Evolutionary conservation across 1,140 invertebrate species (phyloP).

Genomic region (Neodiprion fabricii): DNA sequence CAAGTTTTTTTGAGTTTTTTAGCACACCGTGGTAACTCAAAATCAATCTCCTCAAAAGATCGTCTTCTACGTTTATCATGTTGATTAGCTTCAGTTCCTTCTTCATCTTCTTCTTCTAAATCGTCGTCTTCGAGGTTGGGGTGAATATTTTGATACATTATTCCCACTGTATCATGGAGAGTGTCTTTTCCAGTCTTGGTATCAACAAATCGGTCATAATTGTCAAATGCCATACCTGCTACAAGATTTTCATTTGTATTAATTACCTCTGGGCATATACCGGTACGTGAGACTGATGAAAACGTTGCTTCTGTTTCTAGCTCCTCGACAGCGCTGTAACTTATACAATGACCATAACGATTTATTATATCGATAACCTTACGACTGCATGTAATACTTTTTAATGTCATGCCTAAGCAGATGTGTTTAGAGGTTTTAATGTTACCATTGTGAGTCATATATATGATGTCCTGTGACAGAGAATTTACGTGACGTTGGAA

Average conservation of each 20-base stretch:
- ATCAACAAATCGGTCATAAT: slow-evolving; percentile 47
- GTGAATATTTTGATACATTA: slow-evolving; percentile 37
- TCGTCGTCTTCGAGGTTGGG: not conserved
- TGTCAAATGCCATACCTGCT: slow-evolving; percentile 47
- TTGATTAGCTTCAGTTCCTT: not conserved
- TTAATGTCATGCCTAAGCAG: slow-evolving; percentile 39
- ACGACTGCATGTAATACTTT: slow-evolving; percentile 47
- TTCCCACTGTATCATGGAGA: slow-evolving; percentile 49
- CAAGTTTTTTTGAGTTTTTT: slow-evolving; percentile 27
- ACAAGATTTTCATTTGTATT: slow-evolving; percentile 26
- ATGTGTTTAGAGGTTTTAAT: slow-evolving; percentile 43
- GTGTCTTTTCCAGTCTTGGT: slow-evolving; percentile 42
- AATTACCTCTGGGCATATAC: slow-evolving; percentile 37
- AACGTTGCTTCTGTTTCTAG: slow-evolving; percentile 39
- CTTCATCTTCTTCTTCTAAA: not conserved
- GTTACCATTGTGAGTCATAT: not conserved
- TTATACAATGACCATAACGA: slow-evolving; percentile 38
- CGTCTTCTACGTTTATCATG: slow-evolving; percentile 7
- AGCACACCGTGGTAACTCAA: slow-evolving; percentile 21
- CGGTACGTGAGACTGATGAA: slow-evolving; percentile 19
- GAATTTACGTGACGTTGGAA: not conserved
- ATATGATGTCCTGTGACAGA: not conserved
- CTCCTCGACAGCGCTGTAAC: slow-evolving; percentile 40
- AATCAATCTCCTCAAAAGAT: slow-evolving; percentile 13
- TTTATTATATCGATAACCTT: slow-evolving; percentile 37